Evolutionary conservation across 2,113 vertebrate genomes (phyloP), one percentile per base, ranked within the genome.

Genomic region (Laticauda laticaudata): DNA sequence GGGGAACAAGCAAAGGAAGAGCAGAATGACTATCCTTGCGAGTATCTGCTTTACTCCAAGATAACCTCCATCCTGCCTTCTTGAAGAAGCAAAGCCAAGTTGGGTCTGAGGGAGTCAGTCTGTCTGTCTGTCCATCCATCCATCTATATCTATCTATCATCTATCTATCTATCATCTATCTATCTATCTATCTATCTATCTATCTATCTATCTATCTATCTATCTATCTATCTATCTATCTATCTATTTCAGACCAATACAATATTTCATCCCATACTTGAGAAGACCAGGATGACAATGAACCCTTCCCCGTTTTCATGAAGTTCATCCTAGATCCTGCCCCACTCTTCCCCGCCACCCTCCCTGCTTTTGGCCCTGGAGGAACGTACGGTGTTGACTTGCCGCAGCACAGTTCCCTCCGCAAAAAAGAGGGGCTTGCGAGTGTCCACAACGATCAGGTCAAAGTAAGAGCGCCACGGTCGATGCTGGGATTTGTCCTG

Each of bases 361-460:
- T 12, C 26, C 39, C 29, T 34, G 11, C 7, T 4, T 15, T 48
- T 15, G 43, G n/a, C 29, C 34, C 2, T 1, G 5, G 39, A 11
- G 2, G 3, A 57, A n/a, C 93, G 87, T 95, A 98, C 98, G 91
- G 94, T 98, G 97, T 98, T 97, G 29, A 99, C 98, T 96, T 98
- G 98, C 94, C 98, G 98, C 91, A 98, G 97, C 57, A 98, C 98
- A 0, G 97, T 98, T 43, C 98, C 98, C 55, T 98, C 98, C 0
- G 94, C 98, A 1, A 99, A 99, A 96, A 99, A 98, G 91, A 97
- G 93, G 0, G 98, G 98, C 92, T 99, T 99, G 92, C 96, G 97
- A 0, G 98, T 98, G 92, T 99, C 98, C 92, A 99, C 98, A 48
- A 99, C 97, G 0, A 98, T 96, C 61, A 98, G 97, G 95, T 99